Evolutionary conservation across 1,140 invertebrate species (phyloP).

Genomic region (Papilio aristodemus): DNA sequence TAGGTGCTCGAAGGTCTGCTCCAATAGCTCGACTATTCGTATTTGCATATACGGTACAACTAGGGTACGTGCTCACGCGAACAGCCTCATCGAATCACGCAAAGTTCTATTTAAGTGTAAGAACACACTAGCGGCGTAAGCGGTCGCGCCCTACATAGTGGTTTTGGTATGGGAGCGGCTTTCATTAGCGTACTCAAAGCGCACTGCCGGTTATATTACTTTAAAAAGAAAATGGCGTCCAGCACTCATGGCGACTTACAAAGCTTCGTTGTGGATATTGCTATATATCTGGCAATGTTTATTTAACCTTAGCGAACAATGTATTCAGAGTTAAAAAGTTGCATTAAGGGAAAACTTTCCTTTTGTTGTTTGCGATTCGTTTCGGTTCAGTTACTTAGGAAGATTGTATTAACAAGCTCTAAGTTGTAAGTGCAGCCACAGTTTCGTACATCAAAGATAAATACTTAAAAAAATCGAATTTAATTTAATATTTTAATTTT

Average conservation of each 20-base stretch:
- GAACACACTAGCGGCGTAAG: constrained; percentile 28
- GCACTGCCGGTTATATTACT: constrained; percentile 18
- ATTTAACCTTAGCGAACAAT: constrained; percentile 5
- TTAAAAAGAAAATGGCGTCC: constrained; percentile 31
- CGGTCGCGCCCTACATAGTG: constrained; percentile 34
- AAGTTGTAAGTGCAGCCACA: neutral
- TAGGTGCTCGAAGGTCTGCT: constrained; percentile 36
- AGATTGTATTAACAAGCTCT: neutral
- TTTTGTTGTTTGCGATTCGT: constrained; percentile 16
- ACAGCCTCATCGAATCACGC: constrained; percentile 38
- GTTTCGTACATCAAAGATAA: neutral
- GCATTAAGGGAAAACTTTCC: constrained; percentile 25
- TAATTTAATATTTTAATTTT: neutral
- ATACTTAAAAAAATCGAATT: neutral
- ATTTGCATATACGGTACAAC: constrained; percentile 47
- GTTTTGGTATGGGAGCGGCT: constrained; percentile 30
- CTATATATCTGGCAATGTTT: constrained; percentile 17
- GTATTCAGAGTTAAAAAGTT: constrained; percentile 26
- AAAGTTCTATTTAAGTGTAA: constrained; percentile 47
- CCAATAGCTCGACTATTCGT: constrained; percentile 43
- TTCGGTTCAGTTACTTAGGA: constrained; percentile 6
- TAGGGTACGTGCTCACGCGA: constrained; percentile 45
- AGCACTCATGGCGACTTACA: constrained; percentile 25
- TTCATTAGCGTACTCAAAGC: constrained; percentile 34
- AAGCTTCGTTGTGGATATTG: neutral